A percentile compares a stretch with the other conserved stretches of the same genome.
Conservation (phyloP, 2,113 vertebrate genomes). For the Tetraodon nigroviridis region DNA sequence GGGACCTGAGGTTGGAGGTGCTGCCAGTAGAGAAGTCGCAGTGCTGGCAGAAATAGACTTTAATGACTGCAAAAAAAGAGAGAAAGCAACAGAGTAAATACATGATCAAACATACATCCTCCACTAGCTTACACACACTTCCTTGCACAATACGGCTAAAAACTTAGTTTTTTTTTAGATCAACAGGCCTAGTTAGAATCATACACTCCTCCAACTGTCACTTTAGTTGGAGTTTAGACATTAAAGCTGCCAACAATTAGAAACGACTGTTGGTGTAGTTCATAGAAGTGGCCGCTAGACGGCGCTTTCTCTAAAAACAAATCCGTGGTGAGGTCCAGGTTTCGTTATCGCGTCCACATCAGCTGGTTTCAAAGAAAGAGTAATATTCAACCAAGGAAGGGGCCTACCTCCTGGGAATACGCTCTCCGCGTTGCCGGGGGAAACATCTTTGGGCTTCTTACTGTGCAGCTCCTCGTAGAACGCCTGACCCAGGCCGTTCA, state of each 20-base stretch:
- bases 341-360: not conserved
- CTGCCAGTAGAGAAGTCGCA: slow-evolving; percentile 76
- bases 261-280: not conserved
- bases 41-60: slow-evolving; percentile 70
- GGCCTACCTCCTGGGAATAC: slow-evolving; percentile 52
- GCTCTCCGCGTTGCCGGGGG: slow-evolving; percentile 29
- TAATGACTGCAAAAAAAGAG: slow-evolving; percentile 73
- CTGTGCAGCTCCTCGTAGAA: slow-evolving; percentile 66
- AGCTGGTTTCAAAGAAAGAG: not conserved
- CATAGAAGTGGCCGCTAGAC: not conserved
- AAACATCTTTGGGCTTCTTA: slow-evolving; percentile 47
- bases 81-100: not conserved
- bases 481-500: slow-evolving; percentile 66
- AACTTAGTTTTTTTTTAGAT: not conserved
- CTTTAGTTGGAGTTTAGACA: too few relatives aligned
- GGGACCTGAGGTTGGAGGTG: slow-evolving; percentile 60
- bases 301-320: not conserved
- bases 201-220: too few relatives aligned
- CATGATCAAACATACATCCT: too few relatives aligned
- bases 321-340: not conserved
- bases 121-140: too few relatives aligned
- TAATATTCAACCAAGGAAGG: not conserved
- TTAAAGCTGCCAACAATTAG: not conserved
- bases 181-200: too few relatives aligned
- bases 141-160: not conserved